Conservation (phyloP, 2,113 vertebrate genomes). For the Nannobrachium achirus region DNA sequence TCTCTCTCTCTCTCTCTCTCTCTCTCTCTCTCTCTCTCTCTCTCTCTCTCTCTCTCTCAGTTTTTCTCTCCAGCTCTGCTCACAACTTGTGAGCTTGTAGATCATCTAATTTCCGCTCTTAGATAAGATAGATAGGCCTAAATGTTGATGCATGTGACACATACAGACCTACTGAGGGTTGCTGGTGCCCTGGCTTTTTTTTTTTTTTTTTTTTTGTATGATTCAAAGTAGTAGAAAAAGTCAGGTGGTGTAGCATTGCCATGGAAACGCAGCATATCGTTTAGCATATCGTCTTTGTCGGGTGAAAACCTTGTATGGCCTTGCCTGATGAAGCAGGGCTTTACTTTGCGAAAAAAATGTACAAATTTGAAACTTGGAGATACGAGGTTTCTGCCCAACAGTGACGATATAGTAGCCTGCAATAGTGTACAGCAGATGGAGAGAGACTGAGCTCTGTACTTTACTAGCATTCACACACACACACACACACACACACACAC, state of each 20-base stretch:
- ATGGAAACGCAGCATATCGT: conserved; percentile 66
- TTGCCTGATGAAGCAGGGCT: too few species aligned
- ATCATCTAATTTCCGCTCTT: conserved; percentile 13
- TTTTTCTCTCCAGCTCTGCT: background rate
- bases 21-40: conserved; percentile 24
- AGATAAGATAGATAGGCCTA: conserved; percentile 25
- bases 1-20: conserved; percentile 8
- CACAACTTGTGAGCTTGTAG: too few species aligned
- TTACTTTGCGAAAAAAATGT: too few species aligned
- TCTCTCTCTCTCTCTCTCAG: background rate
- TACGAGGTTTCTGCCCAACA: too few species aligned
- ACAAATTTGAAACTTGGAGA: too few species aligned
- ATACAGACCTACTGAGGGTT: background rate
- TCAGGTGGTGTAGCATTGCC: conserved; percentile 55
- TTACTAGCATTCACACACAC: background rate
- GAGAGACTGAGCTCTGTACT: too few species aligned
- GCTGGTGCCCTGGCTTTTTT: too few species aligned
- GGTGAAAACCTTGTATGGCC: too few species aligned
- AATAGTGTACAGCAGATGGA: too few species aligned
- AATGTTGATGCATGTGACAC: conserved; percentile 19
- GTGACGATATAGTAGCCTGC: too few species aligned
- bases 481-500: conserved; percentile 1
- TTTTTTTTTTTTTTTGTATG: too few species aligned
- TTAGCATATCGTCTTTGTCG: conserved; percentile 72
- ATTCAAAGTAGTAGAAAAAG: conserved; percentile 41